A percentile compares a stretch with the other conserved stretches of the same genome.
These are phyloP conservation scores for Megaleporinus macrocephalus DNA, from an alignment of 2,113 vertebrate genomes.

Conservation along the genomic window DNA sequence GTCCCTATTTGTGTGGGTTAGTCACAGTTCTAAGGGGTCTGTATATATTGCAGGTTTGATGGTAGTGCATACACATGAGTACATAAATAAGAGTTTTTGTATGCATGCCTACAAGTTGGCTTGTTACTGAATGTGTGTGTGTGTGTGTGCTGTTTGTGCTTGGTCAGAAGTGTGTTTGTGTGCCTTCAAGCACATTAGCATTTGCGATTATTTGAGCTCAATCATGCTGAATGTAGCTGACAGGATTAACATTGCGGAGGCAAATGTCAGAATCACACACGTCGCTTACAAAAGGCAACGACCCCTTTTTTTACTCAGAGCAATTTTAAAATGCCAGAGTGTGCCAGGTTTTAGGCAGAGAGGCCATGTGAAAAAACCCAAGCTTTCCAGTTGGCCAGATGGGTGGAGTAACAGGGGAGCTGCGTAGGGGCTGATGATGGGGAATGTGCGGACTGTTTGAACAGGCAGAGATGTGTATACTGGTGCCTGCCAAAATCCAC, in stretches of 20 bases:
- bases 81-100: neutral
- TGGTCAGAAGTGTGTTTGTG: neutral
- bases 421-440: neutral
- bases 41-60: neutral
- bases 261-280: conserved; percentile 67
- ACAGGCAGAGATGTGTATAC: conserved; percentile 24
- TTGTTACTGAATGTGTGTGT: neutral
- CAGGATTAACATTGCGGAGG: conserved; percentile 61
- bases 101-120: conserved; percentile 3
- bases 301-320: conserved; percentile 50
- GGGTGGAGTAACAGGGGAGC: conserved; percentile 19
- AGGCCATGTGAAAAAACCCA: conserved; percentile 32
- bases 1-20: conserved; percentile 15
- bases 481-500: conserved; percentile 46
- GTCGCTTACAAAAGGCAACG: conserved; percentile 54
- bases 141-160: conserved; percentile 2
- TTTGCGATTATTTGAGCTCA: conserved; percentile 60
- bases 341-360: conserved; percentile 31
- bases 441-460: conserved; percentile 43
- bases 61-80: neutral
- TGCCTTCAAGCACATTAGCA: conserved; percentile 57
- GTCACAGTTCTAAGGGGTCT: neutral
- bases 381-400: conserved; percentile 42
- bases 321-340: conserved; percentile 53
- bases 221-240: conserved; percentile 59